Evolutionary conservation across 2,113 vertebrate genomes (phyloP).

Genomic region (Hylia prasina): DNA sequence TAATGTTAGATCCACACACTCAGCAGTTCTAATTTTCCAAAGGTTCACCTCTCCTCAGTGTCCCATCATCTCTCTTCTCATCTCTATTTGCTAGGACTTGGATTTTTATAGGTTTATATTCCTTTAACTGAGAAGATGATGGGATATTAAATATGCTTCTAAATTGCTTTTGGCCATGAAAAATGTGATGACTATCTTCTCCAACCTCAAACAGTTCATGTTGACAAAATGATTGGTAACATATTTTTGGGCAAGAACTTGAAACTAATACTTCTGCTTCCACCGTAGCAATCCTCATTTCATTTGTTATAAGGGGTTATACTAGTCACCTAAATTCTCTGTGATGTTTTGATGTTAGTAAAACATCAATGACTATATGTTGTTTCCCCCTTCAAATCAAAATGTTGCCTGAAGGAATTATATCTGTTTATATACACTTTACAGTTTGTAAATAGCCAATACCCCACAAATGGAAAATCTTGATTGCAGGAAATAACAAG

Average conservation of each 20-base stretch:
- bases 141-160: not conserved
- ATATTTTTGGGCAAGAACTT: not conserved
- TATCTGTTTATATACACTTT: no score
- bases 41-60: not conserved
- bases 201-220: not conserved
- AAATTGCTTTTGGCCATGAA: not conserved
- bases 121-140: not conserved
- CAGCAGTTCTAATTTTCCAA: not conserved
- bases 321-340: not conserved
- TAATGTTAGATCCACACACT: not conserved
- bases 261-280: not conserved
- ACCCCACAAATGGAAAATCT: not conserved
- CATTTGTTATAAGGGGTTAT: not conserved
- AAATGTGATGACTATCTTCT: not conserved
- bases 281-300: not conserved
- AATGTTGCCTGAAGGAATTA: not conserved
- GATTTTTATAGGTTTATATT: not conserved
- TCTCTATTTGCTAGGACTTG: not conserved
- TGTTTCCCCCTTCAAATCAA: not conserved
- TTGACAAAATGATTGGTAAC: not conserved
- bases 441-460: no score
- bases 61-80: not conserved
- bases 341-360: not conserved
- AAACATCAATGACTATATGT: rapidly evolving
- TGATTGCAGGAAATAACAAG: not conserved